phyloP scores from a whole-genome alignment of 35 echinoderm and acorn worm genomes.

The Apostichopus californicus region DNA sequence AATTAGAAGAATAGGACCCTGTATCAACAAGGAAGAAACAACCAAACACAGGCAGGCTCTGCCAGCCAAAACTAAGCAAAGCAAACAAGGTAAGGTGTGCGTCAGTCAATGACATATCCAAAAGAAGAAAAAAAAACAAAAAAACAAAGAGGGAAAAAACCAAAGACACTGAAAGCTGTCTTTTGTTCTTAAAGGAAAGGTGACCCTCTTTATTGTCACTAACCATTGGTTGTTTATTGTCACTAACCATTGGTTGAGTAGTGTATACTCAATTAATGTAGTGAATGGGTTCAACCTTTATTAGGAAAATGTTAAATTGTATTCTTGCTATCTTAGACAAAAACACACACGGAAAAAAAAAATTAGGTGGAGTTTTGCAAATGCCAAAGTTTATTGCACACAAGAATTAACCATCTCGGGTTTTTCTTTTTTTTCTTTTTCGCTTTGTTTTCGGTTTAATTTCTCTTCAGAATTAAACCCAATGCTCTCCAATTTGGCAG shows the following conservation, averaged over 20 bases:
- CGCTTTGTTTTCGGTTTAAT: slow-evolving; percentile 1
- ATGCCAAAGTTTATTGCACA: slow-evolving; percentile 20
- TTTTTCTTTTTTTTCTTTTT: not conserved
- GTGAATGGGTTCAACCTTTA: not conserved
- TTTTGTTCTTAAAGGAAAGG: slow-evolving; percentile 29
- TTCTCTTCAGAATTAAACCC: slow-evolving; percentile 48
- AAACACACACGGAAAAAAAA: not conserved
- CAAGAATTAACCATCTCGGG: not conserved
- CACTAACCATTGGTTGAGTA: slow-evolving; percentile 3
- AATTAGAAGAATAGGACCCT: not conserved
- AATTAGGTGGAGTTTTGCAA: slow-evolving; percentile 3
- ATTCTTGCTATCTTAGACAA: slow-evolving; percentile 31
- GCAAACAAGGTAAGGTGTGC: slow-evolving; percentile 20
- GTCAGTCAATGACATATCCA: not conserved
- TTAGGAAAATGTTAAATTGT: slow-evolving; percentile 9
- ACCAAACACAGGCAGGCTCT: not conserved
- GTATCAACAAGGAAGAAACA: slow-evolving; percentile 13
- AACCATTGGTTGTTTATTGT: slow-evolving; percentile 13
- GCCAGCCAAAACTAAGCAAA: slow-evolving; percentile 9
- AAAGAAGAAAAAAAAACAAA: not conserved
- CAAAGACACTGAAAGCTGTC: not conserved
- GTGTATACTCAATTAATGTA: slow-evolving; percentile 39
- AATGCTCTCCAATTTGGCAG: slow-evolving; percentile 36
- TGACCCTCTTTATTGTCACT: slow-evolving; percentile 23
- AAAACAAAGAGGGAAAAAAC: too few relatives aligned